These are phyloP conservation scores for Hoplodrina blanda DNA, from an alignment of 2,888 invertebrate genomes.

Conservation along the genomic window DNA sequence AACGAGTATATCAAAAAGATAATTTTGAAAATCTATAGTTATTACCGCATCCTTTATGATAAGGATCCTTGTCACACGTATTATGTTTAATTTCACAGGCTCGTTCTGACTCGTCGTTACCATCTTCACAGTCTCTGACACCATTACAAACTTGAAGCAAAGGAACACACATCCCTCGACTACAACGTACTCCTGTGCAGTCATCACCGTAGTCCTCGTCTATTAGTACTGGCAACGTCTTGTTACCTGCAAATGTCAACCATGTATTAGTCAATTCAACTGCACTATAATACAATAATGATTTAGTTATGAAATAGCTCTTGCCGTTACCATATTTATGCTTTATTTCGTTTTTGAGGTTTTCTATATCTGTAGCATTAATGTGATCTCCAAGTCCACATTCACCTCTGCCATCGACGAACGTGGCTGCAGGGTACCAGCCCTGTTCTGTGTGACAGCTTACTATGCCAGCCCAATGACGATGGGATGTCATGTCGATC, in stretches of 20 bases:
- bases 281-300: background rate
- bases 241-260: slow-evolving; percentile 46
- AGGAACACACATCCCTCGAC: slow-evolving; percentile 92
- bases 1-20: background rate
- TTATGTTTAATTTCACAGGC: slow-evolving; percentile 83
- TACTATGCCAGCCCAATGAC: slow-evolving; percentile 92
- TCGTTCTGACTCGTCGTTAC: slow-evolving; percentile 91
- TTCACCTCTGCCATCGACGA: slow-evolving; percentile 90
- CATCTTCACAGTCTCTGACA: slow-evolving; percentile 92
- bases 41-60: slow-evolving; percentile 82
- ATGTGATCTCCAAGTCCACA: slow-evolving; percentile 88
- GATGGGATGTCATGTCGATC: slow-evolving; percentile 66
- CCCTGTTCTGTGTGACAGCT: slow-evolving; percentile 92
- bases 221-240: slow-evolving; percentile 46
- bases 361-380: slow-evolving; percentile 89
- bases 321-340: slow-evolving; percentile 84
- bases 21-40: background rate
- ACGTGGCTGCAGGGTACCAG: slow-evolving; percentile 94
- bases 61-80: slow-evolving; percentile 76
- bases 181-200: slow-evolving; percentile 92
- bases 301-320: background rate
- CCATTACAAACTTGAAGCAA: slow-evolving; percentile 92
- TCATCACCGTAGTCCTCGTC: slow-evolving; percentile 52
- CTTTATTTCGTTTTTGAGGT: slow-evolving; percentile 87
- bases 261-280: background rate